Evolutionary conservation across 2,797 vertebrate genomes (phyloP), one percentile per base, ranked within the genome.

Genomic region (Sebastes iracundus): DNA sequence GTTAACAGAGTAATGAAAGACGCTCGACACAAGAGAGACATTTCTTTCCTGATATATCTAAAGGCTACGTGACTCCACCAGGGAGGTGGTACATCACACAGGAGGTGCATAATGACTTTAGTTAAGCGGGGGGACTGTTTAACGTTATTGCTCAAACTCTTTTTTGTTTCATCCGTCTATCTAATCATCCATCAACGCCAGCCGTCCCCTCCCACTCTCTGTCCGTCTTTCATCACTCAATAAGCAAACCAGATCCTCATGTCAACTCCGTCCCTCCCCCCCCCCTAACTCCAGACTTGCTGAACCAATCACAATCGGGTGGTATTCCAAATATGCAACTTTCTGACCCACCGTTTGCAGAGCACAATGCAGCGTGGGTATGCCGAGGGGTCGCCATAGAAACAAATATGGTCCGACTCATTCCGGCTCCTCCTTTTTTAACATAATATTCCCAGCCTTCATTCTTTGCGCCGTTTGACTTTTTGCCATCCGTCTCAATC

Each of bases 261-360:
- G 91, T 94, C 93, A 83, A 87, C 72, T 75, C 73, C 2, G 78
- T 14, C 70, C 85, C 66, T 83, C 81, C 90, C 91, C 83, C 14
- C 13, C 79, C 35, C 1, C 20, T 53, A 12, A 18, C 58, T 30
- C 38, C 30, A 46, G 71, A 81, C 87, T 72, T 5, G 61, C 75
- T 53, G 77, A 87, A 79, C 96, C 94, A 93, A 95, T 95, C 92
- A 74, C 72, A 92, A 85, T 72, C 89, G 27, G 38, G 25, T 87
- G 95, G 95, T 82, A 96, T 96, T 92, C 86, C 86, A 94, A 92
- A 87, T 88, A 95, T 96, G 92, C 82, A 82, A 80, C 87, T 93
- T 89, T 90, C 75, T 85, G 91, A 90, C 92, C 90, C 88, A 77
- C 76, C 55, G 68, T 88, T 90, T 91, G 86, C 83, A 62, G 58